Percentiles rank a stretch among this genome's conserved stretches.
Evolutionary conservation across 2,797 vertebrate genomes (phyloP).

Genomic region (Miichthys miiuy): DNA sequence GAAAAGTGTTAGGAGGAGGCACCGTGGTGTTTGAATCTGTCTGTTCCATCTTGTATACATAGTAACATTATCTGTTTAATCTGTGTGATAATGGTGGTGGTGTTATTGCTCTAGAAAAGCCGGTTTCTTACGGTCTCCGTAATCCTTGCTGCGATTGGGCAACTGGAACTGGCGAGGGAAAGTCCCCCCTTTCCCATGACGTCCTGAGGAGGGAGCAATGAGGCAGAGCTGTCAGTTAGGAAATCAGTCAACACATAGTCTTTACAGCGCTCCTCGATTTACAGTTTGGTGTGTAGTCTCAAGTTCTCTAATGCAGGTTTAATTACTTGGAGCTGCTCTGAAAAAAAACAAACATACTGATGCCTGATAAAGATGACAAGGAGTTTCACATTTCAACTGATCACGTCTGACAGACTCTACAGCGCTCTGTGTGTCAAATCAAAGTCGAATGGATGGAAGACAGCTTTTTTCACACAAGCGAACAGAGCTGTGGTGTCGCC

Average conservation of each 20-base stretch:
- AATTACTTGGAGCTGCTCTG: not conserved
- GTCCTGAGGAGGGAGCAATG: slow-evolving; percentile 79
- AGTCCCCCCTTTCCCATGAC: slow-evolving; percentile 93
- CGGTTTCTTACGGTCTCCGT: slow-evolving; percentile 89
- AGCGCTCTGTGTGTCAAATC: slow-evolving; percentile 28
- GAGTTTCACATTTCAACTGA: slow-evolving; percentile 14
- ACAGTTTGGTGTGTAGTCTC: rapidly evolving
- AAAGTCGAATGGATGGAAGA: slow-evolving; percentile 25
- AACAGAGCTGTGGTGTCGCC: slow-evolving; percentile 35
- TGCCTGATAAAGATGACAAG: not conserved
- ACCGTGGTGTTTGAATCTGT: slow-evolving; percentile 11
- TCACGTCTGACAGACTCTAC: slow-evolving; percentile 31
- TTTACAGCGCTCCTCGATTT: not conserved
- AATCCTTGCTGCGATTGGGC: slow-evolving; percentile 92
- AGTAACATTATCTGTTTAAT: slow-evolving; percentile 41
- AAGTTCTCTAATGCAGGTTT: not conserved
- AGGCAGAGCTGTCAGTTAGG: slow-evolving; percentile 38
- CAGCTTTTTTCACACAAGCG: slow-evolving; percentile 22
- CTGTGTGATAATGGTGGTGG: slow-evolving; percentile 17
- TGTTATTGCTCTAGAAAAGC: slow-evolving; percentile 41
- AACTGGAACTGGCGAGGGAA: slow-evolving; percentile 93
- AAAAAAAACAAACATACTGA: not conserved
- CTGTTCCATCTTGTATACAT: slow-evolving; percentile 14
- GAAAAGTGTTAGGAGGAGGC: slow-evolving; percentile 8
- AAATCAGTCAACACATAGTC: not conserved